Conservation (phyloP, 2,113 vertebrate genomes). For the Aegypius monachus region DNA sequence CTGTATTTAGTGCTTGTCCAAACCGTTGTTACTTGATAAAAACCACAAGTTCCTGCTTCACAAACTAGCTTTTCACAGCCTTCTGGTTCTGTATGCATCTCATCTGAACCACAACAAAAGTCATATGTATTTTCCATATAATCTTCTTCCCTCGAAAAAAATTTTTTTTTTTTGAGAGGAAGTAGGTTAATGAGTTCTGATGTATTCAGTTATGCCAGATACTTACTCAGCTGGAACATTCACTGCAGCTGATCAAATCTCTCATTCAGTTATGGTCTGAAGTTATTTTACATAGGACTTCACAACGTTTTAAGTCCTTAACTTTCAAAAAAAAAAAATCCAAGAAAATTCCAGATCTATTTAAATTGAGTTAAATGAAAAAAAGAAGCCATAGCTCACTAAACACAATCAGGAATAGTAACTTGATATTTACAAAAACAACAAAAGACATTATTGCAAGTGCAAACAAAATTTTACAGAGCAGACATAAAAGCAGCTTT, state of each 20-base stretch:
- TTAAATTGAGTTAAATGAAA: background rate
- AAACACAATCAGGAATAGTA: background rate
- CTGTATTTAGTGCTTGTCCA: background rate
- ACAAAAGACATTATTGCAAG: background rate
- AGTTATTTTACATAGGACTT: background rate
- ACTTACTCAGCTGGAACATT: conserved; percentile 21
- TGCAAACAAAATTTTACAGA: background rate
- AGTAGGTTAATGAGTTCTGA: conserved; percentile 51
- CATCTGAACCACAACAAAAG: background rate
- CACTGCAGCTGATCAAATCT: conserved; percentile 5
- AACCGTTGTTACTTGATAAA: background rate
- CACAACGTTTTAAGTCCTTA: background rate
- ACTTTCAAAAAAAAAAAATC: background rate
- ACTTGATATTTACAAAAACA: background rate
- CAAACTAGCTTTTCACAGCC: background rate
- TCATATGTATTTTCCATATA: background rate
- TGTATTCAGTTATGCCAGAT: conserved; percentile 21
- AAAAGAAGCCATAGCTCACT: background rate
- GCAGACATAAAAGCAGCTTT: background rate
- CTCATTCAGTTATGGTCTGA: background rate
- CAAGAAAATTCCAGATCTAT: background rate
- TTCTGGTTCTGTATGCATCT: background rate
- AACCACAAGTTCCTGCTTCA: background rate
- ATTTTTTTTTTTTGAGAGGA: background rate
- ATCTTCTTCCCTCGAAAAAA: background rate